These are phyloP conservation scores for Saxidomus purpurata DNA, from an alignment of 1,140 invertebrate genomes.

Conservation along the genomic window DNA sequence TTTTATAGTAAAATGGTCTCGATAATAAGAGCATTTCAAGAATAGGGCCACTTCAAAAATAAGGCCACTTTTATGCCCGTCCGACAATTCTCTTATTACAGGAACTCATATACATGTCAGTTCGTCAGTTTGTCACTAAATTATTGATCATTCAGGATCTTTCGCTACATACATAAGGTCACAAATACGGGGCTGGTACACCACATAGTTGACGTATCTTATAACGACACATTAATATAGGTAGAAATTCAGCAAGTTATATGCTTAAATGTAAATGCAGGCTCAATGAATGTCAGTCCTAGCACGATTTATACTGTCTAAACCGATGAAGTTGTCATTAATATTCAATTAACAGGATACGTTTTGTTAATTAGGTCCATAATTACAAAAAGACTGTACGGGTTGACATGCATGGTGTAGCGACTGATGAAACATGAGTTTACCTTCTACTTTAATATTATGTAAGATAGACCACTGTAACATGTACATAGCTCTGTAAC, in stretches of 20 bases:
- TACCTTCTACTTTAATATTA: background rate
- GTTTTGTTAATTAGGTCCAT: conserved; percentile 24
- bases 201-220: background rate
- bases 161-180: no score
- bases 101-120: no score
- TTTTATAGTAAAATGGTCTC: no score
- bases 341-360: conserved; percentile 53
- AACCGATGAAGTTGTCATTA: conserved; percentile 47
- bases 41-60: no score
- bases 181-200: background rate
- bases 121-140: no score
- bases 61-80: no score
- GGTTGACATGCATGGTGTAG: background rate
- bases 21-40: no score
- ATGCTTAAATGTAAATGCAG: conserved; percentile 14
- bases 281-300: conserved; percentile 33
- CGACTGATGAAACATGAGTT: background rate
- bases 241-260: background rate
- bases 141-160: no score
- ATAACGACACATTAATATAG: background rate
- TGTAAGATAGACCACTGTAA: background rate
- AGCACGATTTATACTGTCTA: conserved; percentile 30
- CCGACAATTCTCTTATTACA: no score
- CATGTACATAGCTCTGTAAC: no score
- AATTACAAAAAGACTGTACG: background rate